Evolutionary conservation across 2,113 vertebrate species (phyloP).

Genomic region (Xenopus tropicalis): UCB_Xtro_10.0 CM004443.2:200626501-200627000

Average conservation of each 20-base stretch:
- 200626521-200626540: too few relatives aligned
- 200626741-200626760: not conserved
- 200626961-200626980: not conserved
- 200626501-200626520: too few relatives aligned
- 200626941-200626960: not conserved
- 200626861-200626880: not conserved
- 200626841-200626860: constrained; percentile 16
- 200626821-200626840: not conserved
- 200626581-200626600: too few relatives aligned
- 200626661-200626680: too few relatives aligned
- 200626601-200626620: too few relatives aligned
- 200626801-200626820: not conserved
- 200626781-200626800: not conserved
- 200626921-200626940: constrained; percentile 8
- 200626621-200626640: too few relatives aligned
- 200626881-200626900: constrained; percentile 2
- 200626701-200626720: too few relatives aligned
- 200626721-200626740: too few relatives aligned
- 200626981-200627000: not conserved
- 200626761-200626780: not conserved
- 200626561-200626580: too few relatives aligned
- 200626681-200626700: too few relatives aligned
- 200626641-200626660: too few relatives aligned
- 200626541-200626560: too few relatives aligned
- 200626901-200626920: constrained; percentile 4